A percentile compares a stretch with the other conserved stretches of the same genome.
Evolutionary conservation across 2,113 vertebrate genomes (phyloP).

Genomic region (Hydropotes inermis): DNA sequence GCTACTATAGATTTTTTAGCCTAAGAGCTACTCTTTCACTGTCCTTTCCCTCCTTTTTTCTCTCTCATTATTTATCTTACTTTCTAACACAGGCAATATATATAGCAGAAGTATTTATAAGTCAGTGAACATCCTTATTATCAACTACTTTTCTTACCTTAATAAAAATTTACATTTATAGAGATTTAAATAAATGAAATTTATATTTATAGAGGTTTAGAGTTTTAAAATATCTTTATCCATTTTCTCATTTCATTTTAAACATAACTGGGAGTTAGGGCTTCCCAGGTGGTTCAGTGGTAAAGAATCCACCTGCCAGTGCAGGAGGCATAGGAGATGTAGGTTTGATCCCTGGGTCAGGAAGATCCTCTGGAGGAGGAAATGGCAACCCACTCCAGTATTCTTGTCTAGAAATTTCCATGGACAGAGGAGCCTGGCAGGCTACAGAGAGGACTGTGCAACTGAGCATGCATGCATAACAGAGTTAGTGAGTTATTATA

Average conservation of each 20-base stretch:
- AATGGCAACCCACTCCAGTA: neutral
- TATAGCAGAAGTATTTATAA: neutral
- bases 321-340: neutral
- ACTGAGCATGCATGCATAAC: neutral
- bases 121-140: neutral
- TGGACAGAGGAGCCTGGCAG: neutral
- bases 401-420: neutral
- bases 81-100: neutral
- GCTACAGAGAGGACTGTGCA: neutral
- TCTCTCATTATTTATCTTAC: neutral
- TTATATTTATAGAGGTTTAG: neutral
- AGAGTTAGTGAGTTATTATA: neutral
- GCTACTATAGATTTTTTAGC: neutral
- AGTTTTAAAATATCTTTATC: neutral
- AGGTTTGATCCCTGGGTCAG: neutral
- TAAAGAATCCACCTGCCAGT: neutral
- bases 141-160: neutral
- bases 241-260: neutral
- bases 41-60: neutral
- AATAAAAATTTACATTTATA: neutral
- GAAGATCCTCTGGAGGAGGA: neutral
- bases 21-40: neutral
- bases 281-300: neutral
- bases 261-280: neutral
- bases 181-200: neutral